These are phyloP conservation scores for Osmerus eperlanus DNA, from an alignment of 2,113 vertebrate species.

Conservation along the genomic window DNA sequence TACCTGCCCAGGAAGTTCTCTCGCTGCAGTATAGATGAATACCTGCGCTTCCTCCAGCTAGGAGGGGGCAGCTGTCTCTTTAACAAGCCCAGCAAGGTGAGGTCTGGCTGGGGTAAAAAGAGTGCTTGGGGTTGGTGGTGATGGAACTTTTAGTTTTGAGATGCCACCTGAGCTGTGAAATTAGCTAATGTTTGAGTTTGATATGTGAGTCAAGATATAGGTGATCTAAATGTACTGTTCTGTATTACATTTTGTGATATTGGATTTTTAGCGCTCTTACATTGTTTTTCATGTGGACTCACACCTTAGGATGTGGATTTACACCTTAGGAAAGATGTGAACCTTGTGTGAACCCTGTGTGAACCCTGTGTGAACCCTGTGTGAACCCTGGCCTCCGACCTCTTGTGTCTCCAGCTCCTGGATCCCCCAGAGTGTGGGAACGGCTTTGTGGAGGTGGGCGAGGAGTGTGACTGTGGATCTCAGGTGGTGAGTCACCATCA, in stretches of 20 bases:
- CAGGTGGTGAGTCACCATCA: conserved; percentile 74
- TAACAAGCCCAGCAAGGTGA: conserved; percentile 94
- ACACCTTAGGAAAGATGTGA: too few species aligned
- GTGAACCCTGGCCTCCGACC: not conserved
- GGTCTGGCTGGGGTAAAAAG: not conserved
- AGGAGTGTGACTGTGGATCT: conserved; percentile 95
- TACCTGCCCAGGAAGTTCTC: conserved; percentile 94
- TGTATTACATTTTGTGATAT: too few species aligned
- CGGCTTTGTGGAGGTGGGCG: conserved; percentile 89
- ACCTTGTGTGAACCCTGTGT: too few species aligned
- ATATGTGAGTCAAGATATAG: too few species aligned
- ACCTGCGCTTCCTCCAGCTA: conserved; percentile 88
- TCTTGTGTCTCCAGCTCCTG: conserved; percentile 74
- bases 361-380: too few species aligned
- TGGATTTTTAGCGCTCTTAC: too few species aligned
- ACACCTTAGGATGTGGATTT: too few species aligned
- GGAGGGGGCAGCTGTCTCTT: conserved; percentile 96
- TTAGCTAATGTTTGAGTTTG: too few species aligned
- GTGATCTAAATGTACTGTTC: too few species aligned
- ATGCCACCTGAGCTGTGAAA: too few species aligned
- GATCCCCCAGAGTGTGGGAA: conserved; percentile 93
- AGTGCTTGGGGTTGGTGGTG: not conserved
- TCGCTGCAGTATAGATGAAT: conserved; percentile 93
- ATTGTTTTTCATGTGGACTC: too few species aligned
- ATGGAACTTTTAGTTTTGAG: not conserved